Evolutionary conservation across 2,888 invertebrate species (phyloP), one percentile per base, ranked within the genome.

Genomic region (Agrenia bidenticulata): DNA sequence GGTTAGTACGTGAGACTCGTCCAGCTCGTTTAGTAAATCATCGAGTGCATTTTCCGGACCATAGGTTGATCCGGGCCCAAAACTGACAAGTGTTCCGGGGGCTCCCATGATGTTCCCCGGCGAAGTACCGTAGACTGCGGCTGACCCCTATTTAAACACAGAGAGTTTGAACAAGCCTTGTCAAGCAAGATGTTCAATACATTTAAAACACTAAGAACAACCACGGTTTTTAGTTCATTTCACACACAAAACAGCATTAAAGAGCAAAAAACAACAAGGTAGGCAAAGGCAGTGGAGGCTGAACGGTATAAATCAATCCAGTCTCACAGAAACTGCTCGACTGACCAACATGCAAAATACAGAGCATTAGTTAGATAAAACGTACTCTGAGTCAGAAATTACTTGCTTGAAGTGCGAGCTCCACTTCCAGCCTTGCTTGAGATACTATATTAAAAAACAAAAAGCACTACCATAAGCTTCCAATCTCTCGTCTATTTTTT

Each of bases 321-420:
- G 21, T 32, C 13, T 32, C 24, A 27, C 61, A 61, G 41, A 42
- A 61, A 61, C 39, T 19, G 45, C n/a, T 45, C 61, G 27, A 54
- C 61, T 41, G 13, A 23, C 41, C 53, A 39, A 27, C 61, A 61
- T 53, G 54, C 42, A 58, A 58, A 26, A 45, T 54, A 54, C 37
- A 65, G 37, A 65, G 65, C 61, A 58, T 65, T 61, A 61, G 65
- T 61, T 65, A 51, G 63, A 72, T 69, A 64, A 66, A 67, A 72
- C 72, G 69, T 72, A 72, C 72, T 72, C 72, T 67, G 72, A 72
- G 72, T 76, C 74, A 70, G 89, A 88, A 85, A 92, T 90, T 85
- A 92, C 92, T 87, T 93, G 91, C 89, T 89, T 90, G 92, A 94
- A 94, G 90, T 92, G 89, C 85, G 91, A 87, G 88, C 92, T 93